These are phyloP conservation scores for Melanotaenia pygmaea DNA, from an alignment of 2,797 vertebrate genomes.

Conservation along the genomic window DNA sequence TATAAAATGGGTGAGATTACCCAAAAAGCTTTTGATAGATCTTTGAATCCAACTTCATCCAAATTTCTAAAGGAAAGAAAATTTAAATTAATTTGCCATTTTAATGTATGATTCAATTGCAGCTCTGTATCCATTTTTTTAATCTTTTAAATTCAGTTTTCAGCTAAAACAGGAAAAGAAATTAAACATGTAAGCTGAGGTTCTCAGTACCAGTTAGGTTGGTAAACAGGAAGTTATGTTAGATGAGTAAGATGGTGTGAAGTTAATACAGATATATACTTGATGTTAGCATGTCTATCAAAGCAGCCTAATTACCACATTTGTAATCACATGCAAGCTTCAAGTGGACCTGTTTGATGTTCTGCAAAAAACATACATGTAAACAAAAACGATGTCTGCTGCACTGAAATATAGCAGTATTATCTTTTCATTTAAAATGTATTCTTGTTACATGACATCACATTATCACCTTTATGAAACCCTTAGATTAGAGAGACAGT, in stretches of 20 bases:
- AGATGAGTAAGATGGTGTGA: neutral
- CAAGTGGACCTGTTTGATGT: neutral
- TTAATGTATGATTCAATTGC: no score
- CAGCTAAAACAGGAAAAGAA: no score
- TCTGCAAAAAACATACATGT: neutral
- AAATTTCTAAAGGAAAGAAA: no score
- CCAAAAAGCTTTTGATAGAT: no score
- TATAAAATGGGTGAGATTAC: no score
- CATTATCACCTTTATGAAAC: neutral
- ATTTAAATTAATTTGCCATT: no score
- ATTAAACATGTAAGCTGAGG: neutral
- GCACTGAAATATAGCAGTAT: neutral
- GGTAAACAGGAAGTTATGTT: slow-evolving; percentile 19
- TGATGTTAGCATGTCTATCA: neutral
- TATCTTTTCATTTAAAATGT: neutral
- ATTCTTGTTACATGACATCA: neutral
- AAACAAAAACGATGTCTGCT: neutral
- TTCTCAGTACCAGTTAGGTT: neutral
- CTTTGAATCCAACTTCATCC: no score
- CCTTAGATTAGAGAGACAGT: slow-evolving; percentile 86
- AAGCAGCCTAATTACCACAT: neutral
- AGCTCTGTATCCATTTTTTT: no score
- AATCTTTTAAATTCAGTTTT: no score
- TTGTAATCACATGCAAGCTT: neutral
- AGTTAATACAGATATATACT: neutral